These are phyloP conservation scores for Amphiprion percula DNA, from an alignment of 2,113 vertebrate genomes.

Conservation along the genomic window DNA sequence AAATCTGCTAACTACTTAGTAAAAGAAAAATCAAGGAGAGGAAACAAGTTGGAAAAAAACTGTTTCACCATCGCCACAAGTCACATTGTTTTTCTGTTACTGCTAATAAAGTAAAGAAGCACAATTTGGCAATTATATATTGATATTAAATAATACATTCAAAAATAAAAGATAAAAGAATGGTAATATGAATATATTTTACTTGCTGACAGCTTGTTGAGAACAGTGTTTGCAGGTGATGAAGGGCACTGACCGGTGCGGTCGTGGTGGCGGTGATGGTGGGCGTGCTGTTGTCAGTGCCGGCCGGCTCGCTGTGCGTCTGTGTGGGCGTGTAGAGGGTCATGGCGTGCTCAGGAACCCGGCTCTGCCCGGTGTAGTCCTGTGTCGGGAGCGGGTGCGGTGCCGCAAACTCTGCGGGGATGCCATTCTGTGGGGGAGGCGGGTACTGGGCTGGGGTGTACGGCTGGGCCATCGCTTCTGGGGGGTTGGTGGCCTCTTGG, in stretches of 20 bases:
- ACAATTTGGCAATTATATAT: constrained; percentile 3
- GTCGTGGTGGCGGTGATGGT: constrained; percentile 89
- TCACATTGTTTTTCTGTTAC: too few relatives aligned
- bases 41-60: too few relatives aligned
- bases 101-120: background rate
- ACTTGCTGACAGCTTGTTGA: constrained; percentile 76
- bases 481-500: constrained; percentile 94
- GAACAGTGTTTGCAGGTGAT: constrained; percentile 76
- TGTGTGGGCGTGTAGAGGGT: constrained; percentile 95
- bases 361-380: constrained; percentile 93
- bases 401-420: constrained; percentile 90
- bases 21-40: too few relatives aligned
- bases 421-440: constrained; percentile 92
- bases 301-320: constrained; percentile 90
- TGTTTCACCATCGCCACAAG: too few relatives aligned
- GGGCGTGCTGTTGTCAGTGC: constrained; percentile 90
- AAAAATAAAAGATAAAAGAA: background rate
- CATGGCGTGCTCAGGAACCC: constrained; percentile 93
- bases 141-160: background rate
- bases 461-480: constrained; percentile 96
- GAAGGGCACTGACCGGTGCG: constrained; percentile 89
- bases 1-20: too few relatives aligned
- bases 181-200: constrained; percentile 59
- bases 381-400: constrained; percentile 90
- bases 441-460: constrained; percentile 93